Percentiles rank a stretch among this genome's conserved stretches.
Evolutionary conservation across 2,797 vertebrate genomes (phyloP).

Genomic region (Falco novaeseelandiae): DNA sequence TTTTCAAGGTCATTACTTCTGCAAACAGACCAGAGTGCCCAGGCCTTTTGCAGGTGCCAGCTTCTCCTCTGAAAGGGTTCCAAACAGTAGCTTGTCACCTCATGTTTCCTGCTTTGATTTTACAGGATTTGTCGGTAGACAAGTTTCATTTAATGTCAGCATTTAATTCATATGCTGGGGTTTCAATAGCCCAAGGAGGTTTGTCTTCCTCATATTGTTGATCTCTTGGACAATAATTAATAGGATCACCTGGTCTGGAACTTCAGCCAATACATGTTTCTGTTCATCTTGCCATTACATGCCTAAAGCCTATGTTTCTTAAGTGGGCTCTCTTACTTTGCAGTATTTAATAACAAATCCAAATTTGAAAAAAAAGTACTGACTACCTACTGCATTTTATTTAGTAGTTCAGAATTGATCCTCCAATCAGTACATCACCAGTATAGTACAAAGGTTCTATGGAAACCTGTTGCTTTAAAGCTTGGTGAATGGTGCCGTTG

Average conservation of each 20-base stretch:
- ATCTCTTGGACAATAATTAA: not conserved
- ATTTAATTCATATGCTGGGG: not conserved
- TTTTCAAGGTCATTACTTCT: not conserved
- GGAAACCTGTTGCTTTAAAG: not conserved
- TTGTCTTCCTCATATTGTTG: not conserved
- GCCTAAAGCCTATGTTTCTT: not conserved
- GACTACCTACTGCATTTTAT: not conserved
- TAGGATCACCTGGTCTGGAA: not conserved
- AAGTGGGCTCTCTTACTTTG: not conserved
- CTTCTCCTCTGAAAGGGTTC: not conserved
- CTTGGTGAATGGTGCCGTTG: not conserved
- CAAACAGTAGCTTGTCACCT: not conserved
- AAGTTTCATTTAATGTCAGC: not conserved
- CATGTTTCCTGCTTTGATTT: not conserved
- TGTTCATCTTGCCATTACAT: not conserved
- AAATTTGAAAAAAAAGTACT: not conserved
- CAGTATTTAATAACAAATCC: not conserved
- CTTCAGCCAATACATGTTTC: not conserved
- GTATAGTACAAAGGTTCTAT: not conserved
- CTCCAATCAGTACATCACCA: not conserved
- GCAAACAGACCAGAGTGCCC: not conserved
- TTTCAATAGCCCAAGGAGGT: not conserved
- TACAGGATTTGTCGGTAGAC: not conserved
- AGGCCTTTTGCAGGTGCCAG: not conserved
- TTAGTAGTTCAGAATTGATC: not conserved